These are phyloP conservation scores for Romanogobio albipinnatus DNA, from an alignment of 2,113 vertebrate genomes.

Conservation along the genomic window DNA sequence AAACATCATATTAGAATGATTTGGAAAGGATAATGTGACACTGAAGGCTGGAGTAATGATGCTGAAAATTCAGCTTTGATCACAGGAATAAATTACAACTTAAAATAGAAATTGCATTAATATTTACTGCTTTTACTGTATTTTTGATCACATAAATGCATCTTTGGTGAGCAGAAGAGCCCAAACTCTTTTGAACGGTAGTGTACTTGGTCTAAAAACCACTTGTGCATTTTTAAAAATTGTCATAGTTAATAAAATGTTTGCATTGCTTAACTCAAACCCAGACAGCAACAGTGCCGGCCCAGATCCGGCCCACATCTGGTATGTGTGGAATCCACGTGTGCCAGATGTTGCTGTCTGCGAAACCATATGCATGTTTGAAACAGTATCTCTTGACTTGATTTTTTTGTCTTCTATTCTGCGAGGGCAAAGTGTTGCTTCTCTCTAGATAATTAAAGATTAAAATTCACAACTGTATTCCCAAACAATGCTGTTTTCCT, in stretches of 20 bases:
- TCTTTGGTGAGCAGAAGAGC: neutral
- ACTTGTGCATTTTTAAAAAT: constrained; percentile 60
- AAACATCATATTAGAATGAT: neutral
- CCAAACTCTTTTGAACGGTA: constrained; percentile 3
- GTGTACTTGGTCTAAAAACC: constrained; percentile 50
- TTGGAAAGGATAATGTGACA: neutral
- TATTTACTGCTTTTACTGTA: neutral
- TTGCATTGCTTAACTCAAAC: constrained; percentile 37
- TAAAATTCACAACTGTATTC: constrained; percentile 58
- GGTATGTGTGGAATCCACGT: no score
- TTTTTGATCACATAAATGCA: neutral
- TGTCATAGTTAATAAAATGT: neutral
- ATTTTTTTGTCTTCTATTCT: neutral
- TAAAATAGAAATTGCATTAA: neutral
- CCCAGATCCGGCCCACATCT: no score
- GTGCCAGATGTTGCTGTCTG: no score
- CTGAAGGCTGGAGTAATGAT: constrained; percentile 1
- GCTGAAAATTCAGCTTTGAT: neutral
- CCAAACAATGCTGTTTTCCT: constrained; percentile 66
- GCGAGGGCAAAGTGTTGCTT: neutral
- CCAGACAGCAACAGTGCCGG: no score
- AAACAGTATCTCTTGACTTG: neutral
- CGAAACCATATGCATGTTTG: neutral
- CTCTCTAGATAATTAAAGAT: neutral
- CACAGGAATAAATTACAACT: neutral